Percentiles rank a stretch among this genome's conserved stretches.
These are phyloP conservation scores for Carassius auratus DNA, from an alignment of 2,113 vertebrate species.

Conservation along the genomic window DNA sequence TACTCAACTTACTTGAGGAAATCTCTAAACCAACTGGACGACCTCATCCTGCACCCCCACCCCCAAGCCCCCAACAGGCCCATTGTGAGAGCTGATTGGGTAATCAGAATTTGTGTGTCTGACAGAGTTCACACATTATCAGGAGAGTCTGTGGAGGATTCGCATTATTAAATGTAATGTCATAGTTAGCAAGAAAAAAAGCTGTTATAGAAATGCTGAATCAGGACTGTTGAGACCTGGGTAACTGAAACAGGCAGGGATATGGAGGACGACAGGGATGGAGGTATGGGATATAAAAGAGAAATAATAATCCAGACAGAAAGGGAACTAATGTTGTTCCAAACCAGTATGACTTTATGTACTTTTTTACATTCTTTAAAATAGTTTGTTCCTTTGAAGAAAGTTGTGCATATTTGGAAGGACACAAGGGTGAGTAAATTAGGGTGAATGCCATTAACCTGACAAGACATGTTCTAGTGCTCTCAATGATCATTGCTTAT, in stretches of 20 bases:
- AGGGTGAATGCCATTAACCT: background rate
- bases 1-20: slow-evolving; percentile 7
- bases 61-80: slow-evolving; percentile 34
- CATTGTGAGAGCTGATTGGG: slow-evolving; percentile 49
- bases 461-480: background rate
- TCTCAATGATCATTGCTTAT: background rate
- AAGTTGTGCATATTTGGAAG: background rate
- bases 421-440: background rate
- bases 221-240: slow-evolving; percentile 32
- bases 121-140: slow-evolving; percentile 52
- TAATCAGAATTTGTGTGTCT: slow-evolving; percentile 51
- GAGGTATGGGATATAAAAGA: background rate
- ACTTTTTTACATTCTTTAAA: background rate
- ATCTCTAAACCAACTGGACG: slow-evolving; percentile 24
- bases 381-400: background rate
- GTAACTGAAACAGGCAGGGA: slow-evolving; percentile 11
- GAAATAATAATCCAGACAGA: background rate
- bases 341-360: background rate
- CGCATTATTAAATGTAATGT: slow-evolving; percentile 34
- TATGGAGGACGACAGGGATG: background rate
- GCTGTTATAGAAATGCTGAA: slow-evolving; percentile 35
- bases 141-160: slow-evolving; percentile 39
- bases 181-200: slow-evolving; percentile 14
- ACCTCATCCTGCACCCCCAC: slow-evolving; percentile 27
- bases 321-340: background rate